Percentiles rank a stretch among this genome's conserved stretches.
phyloP scores from a whole-genome alignment of 2,888 invertebrate genomes.

The Allophyes oxyacanthae region DNA sequence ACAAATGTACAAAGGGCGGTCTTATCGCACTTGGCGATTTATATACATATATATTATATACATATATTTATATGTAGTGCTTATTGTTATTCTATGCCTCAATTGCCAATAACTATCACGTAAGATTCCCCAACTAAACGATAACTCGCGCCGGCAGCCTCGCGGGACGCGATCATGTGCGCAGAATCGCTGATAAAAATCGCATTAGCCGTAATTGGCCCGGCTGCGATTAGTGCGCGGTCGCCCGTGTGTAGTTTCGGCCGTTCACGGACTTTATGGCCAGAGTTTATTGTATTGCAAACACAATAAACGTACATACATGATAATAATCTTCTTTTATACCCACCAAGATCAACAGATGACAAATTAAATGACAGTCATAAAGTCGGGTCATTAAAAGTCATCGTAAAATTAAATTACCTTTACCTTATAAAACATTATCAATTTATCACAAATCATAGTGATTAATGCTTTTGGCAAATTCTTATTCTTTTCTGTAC shows the following conservation, averaged over 20 bases:
- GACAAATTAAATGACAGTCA: constrained; percentile 44
- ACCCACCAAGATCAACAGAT: constrained; percentile 44
- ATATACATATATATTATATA: too few species aligned
- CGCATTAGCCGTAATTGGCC: constrained; percentile 66
- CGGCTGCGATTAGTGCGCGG: constrained; percentile 51
- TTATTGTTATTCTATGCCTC: constrained; percentile 27
- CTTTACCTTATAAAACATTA: too few species aligned
- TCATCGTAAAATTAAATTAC: constrained; percentile 26
- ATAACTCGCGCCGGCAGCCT: constrained; percentile 40
- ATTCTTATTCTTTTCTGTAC: too few species aligned
- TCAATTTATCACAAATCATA: too few species aligned
- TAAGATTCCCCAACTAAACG: constrained; percentile 46
- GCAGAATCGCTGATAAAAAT: constrained; percentile 64
- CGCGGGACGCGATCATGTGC: constrained; percentile 46
- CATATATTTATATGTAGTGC: constrained; percentile 12
- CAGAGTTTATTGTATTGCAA: constrained; percentile 45
- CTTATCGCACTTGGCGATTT: too few species aligned
- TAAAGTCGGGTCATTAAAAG: constrained; percentile 23
- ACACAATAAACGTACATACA: constrained; percentile 42
- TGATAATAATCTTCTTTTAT: constrained; percentile 50
- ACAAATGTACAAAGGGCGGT: too few species aligned
- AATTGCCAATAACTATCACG: constrained; percentile 31
- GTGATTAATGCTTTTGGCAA: too few species aligned
- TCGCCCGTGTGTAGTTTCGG: constrained; percentile 26
- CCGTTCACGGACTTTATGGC: constrained; percentile 40